phyloP scores from a whole-genome alignment of 2,113 vertebrate species.

The Casuarius casuarius region DNA sequence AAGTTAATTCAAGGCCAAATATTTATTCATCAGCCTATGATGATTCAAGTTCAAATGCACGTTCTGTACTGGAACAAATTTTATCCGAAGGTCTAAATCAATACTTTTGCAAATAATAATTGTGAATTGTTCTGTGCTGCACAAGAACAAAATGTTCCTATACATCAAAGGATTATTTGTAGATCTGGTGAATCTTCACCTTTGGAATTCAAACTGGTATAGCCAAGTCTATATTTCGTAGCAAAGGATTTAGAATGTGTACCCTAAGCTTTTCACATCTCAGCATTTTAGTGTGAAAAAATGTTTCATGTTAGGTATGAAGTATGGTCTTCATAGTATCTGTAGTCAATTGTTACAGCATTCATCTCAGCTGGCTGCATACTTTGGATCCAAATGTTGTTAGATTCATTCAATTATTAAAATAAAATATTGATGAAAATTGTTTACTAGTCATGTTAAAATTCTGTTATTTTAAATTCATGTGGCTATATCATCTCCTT shows the following conservation, averaged over 20 bases:
- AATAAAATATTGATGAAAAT: background rate
- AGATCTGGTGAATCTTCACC: background rate
- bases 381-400: background rate
- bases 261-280: background rate
- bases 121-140: background rate
- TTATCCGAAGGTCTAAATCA: background rate
- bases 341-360: background rate
- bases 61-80: background rate
- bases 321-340: background rate
- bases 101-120: background rate
- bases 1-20: background rate
- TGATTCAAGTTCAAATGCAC: background rate
- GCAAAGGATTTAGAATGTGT: background rate
- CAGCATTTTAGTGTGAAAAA: background rate
- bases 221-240: background rate
- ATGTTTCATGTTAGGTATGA: background rate
- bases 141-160: background rate
- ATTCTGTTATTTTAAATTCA: background rate
- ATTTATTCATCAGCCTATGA: background rate
- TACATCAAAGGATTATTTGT: background rate
- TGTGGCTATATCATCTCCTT: background rate
- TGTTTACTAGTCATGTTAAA: background rate
- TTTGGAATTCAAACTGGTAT: background rate
- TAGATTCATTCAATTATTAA: background rate
- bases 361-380: background rate